Base-by-base conservation (phyloP, 2,888 invertebrate species). In the Apodemia duryi region DNA sequence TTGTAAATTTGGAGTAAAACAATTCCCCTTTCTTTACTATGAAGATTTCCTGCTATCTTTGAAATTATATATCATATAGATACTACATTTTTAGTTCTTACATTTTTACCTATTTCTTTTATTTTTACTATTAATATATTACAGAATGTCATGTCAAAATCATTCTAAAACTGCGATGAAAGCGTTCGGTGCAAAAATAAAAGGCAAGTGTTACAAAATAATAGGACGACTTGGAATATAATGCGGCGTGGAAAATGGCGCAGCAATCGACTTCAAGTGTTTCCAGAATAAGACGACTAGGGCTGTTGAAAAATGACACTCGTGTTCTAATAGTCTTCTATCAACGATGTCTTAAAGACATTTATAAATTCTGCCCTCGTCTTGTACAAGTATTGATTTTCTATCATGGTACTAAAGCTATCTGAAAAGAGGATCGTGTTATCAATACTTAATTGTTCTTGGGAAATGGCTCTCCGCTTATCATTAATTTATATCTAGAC, bases 151-250 rank as follows among this genome's bases (percentile, higher is more conserved):
- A n/a, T n/a, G n/a, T n/a, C 41, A 38, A 41, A 64, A 61, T 66
- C 66, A 65, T 35, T 68, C 65, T 65, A 32, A 69, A 66, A 64
- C 65, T 54, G 69, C 68, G 62, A 57, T 13, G 57, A 60, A 62
- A 63, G 66, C 64, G 60, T 66, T 67, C 66, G 65, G 65, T 65
- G 64, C 66, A 63, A 66, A 66, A 69, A 66, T 65, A 65, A 62
- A 66, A 66, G 61, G 63, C 61, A 60, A 67, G 66, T 60, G 64
- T 67, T 29, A 46, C 62, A 61, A 63, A 66, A 68, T 69, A 69
- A 69, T 68, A 63, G 68, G 63, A 62, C 63, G 51, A 61, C 35
- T 61, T 57, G 67, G 64, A 57, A 65, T 51, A 66, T 64, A 68
- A 66, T 63, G 68, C 63, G 65, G 63, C 62, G 61, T n/a, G n/a